phyloP scores from a whole-genome alignment of 1,140 invertebrate species.

The Diprion similis region DNA sequence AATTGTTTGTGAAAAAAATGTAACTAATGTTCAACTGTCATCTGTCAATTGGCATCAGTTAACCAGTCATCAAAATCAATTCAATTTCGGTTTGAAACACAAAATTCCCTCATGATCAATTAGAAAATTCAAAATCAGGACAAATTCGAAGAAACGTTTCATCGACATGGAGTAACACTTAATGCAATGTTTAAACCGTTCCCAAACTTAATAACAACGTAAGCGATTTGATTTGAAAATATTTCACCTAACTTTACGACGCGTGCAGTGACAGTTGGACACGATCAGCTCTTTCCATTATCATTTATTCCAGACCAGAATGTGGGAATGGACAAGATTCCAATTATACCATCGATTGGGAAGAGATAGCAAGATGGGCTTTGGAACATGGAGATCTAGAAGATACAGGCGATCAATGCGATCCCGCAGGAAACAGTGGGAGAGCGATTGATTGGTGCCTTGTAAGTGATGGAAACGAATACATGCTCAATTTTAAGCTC shows the following conservation, averaged over 20 bases:
- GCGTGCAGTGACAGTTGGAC: too few relatives aligned
- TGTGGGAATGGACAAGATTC: background rate
- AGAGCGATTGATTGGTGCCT: background rate
- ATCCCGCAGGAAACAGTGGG: background rate
- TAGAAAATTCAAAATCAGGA: background rate
- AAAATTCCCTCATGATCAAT: background rate
- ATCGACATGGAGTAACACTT: background rate
- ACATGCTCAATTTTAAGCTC: background rate
- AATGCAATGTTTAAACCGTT: constrained; percentile 1
- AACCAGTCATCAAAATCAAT: background rate
- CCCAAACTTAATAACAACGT: background rate
- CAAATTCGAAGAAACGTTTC: background rate
- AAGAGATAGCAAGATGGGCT: constrained; percentile 13
- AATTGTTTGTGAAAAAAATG: too few relatives aligned
- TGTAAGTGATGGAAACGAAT: background rate
- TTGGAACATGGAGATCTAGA: constrained; percentile 4
- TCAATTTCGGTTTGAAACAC: background rate
- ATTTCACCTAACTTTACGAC: too few relatives aligned
- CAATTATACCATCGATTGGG: constrained; percentile 1
- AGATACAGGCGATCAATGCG: background rate
- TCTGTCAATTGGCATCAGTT: background rate
- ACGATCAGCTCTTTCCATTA: too few relatives aligned
- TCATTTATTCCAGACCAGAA: background rate
- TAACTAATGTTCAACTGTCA: background rate
- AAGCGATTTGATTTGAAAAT: background rate